phyloP scores from a whole-genome alignment of 2,888 invertebrate species.

The Pristionchus entomophagus region DNA sequence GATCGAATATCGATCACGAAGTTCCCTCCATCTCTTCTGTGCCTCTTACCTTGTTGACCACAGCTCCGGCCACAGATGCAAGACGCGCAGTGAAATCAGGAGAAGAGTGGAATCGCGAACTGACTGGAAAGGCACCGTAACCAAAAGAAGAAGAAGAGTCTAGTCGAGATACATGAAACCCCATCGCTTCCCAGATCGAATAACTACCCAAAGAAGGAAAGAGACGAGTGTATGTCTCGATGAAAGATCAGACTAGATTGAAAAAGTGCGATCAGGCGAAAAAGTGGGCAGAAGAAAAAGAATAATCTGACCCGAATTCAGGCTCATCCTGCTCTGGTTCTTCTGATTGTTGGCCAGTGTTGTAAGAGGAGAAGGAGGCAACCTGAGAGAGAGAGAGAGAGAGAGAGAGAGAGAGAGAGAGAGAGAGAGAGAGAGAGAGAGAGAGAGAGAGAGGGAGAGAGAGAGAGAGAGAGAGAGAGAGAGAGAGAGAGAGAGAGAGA shows the following conservation, averaged over 20 bases:
- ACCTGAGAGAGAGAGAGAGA: neutral
- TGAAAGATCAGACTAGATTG: constrained; percentile 18
- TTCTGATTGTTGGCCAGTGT: neutral
- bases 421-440: no score
- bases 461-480: no score
- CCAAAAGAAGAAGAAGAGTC: no score
- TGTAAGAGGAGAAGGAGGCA: constrained; percentile 21
- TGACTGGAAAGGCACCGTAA: constrained; percentile 22
- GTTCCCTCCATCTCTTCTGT: no score
- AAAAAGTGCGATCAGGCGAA: neutral
- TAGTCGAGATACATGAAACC: neutral
- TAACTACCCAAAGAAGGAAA: neutral
- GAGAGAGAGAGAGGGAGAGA: no score
- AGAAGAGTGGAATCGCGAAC: constrained; percentile 27
- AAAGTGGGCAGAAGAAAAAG: neutral
- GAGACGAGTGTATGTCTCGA: no score
- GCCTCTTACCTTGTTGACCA: neutral
- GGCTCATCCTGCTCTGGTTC: constrained; percentile 20
- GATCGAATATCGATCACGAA: no score
- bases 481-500: no score
- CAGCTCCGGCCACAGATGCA: constrained; percentile 15
- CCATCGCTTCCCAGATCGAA: neutral
- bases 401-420: no score
- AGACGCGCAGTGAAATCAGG: constrained; percentile 23
- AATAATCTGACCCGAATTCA: constrained; percentile 1